These are phyloP conservation scores for Schizaphis graminum DNA, from an alignment of 2,888 invertebrate genomes.

Conservation along the genomic window DNA sequence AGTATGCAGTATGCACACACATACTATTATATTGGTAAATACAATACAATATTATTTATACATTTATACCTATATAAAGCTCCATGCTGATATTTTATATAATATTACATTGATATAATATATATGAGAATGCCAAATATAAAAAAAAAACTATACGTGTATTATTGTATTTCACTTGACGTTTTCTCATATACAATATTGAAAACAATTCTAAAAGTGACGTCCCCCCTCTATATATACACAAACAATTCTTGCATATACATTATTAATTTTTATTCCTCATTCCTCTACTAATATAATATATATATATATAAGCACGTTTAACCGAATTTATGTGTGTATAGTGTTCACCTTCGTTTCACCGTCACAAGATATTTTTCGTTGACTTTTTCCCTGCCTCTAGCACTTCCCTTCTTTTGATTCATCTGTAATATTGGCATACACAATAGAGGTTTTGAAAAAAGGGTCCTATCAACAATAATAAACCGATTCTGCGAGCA, in stretches of 20 bases:
- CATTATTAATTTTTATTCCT: conserved; percentile 50
- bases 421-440: conserved; percentile 42
- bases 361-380: background rate
- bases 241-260: conserved; percentile 36
- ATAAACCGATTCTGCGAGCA: conserved; percentile 57
- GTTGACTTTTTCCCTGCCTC: conserved; percentile 43
- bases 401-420: conserved; percentile 50
- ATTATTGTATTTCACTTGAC: conserved; percentile 44
- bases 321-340: background rate
- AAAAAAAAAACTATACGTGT: background rate
- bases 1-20: background rate
- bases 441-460: conserved; percentile 47
- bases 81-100: background rate
- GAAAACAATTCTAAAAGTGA: background rate
- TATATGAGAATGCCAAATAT: background rate
- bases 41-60: conserved; percentile 9
- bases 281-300: background rate
- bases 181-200: conserved; percentile 39
- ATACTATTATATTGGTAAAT: background rate
- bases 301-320: background rate
- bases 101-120: background rate
- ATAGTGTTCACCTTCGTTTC: background rate
- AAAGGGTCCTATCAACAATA: conserved; percentile 53
- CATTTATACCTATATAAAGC: background rate
- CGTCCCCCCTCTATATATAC: background rate